Base-by-base conservation (phyloP, 2,888 invertebrate species). In the Drosophila limbata region DNA sequence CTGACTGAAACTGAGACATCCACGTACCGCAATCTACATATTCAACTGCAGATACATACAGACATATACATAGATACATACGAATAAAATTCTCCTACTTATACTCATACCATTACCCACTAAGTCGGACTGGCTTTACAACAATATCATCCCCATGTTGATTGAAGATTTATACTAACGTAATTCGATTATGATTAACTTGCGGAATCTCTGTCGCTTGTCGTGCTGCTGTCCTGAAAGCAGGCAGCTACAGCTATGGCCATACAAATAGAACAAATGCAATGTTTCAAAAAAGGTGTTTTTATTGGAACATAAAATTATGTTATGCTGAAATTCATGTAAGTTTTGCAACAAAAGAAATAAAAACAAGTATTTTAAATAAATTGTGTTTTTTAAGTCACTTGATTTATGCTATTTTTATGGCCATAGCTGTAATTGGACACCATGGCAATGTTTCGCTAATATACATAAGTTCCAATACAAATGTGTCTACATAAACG, bases 171-270 rank as follows among this genome's bases (percentile, higher is more conserved):
- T 39, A 19, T 63, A 48, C 33, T 17, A 53, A 53, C 17, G 44
- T 65, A 69, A 74, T 73, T 63, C 57, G 73, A 73, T 73, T 73
- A 73, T 69, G 69, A 50, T 47, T 50, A 73, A 59, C 69, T 62
- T 62, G 44, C 37, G 44, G 48, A 37, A 39, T 59, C 52, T 48
- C 17, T 40, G 19, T 28, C 17, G 6, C 25, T 50, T 50, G 6
- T 3, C 28, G 15, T 33, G 1, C 48, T 10, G 19, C 15, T 33
- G 13, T 21, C 47, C 28, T 47, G 2, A 35, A 21, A 21, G 8
- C 8, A 50, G 33, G 35, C 13, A 19, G 19, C 4, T 50, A 50
- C 33, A 21, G 33, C 11, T 6, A 31, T 28, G 28, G 47, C 3
- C 31, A 31, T 10, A 28, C 28, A 28, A 28, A 28, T 28, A 25